Percentiles rank a stretch among this genome's conserved stretches.
These are phyloP conservation scores for Chloroceryle inda DNA, from an alignment of 2,797 vertebrate genomes.

Conservation along the genomic window DNA sequence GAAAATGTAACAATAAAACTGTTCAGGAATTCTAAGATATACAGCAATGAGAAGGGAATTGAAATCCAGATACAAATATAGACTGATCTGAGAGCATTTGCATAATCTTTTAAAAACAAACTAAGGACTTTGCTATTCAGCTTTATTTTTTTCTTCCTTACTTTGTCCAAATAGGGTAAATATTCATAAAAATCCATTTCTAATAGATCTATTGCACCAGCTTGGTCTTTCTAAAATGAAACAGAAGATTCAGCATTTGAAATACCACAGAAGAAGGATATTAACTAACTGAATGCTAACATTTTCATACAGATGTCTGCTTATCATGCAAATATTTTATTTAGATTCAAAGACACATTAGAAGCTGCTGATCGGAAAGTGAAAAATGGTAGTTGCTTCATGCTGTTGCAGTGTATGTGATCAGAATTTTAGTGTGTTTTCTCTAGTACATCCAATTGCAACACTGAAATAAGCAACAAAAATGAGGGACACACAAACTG, in stretches of 20 bases:
- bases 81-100: neutral
- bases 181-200: neutral
- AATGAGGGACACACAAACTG: neutral
- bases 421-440: neutral
- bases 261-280: neutral
- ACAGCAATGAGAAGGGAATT: neutral
- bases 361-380: neutral
- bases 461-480: neutral
- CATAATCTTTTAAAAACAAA: neutral
- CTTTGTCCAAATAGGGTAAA: neutral
- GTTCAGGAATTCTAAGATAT: neutral
- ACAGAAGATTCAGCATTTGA: neutral
- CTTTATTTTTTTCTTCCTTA: neutral
- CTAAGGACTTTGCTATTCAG: neutral
- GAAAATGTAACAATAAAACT: neutral
- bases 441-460: neutral
- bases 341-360: constrained; percentile 2
- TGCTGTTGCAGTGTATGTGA: neutral
- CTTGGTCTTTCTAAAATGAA: neutral
- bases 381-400: neutral
- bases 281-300: neutral
- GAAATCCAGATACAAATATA: neutral
- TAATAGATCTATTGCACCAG: neutral
- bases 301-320: constrained; percentile 1
- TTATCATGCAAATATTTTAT: neutral